Evolutionary conservation across 2,888 invertebrate genomes (phyloP), one percentile per base, ranked within the genome.

Genomic region (Tyria jacobaeae): DNA sequence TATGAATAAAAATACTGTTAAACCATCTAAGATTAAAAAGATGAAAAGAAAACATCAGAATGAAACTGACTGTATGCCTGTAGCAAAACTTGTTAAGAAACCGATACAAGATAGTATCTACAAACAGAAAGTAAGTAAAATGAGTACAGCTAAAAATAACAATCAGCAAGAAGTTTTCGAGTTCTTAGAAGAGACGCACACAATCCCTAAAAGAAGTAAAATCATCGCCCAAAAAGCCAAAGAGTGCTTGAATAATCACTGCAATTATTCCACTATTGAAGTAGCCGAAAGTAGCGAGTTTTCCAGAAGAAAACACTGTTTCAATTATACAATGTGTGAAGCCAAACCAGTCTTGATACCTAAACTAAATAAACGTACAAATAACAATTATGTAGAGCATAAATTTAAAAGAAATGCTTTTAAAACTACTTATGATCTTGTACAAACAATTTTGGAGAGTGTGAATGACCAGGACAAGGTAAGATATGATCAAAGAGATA

Each of bases 401-500:
- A 74, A 63, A 59, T 34, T 60, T 2, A 74, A 58, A 50, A 55
- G 68, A 17, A 81, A 80, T 57, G 15, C 44, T 1, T 76, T 70
- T 57, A 80, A 83, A 66, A 87, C 85, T 27, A 87, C 89, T 0
- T 83, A 86, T 68, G 91, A 91, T 67, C 81, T 92, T 39, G 66
- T 92, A 17, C 77, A 87, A 70, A 86, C 90, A 10, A 76, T 89
- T 68, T 59, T 85, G 21, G 74, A 67, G 39, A 83, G 64, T 65
- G 82, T 85, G 66, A 56, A 60, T 62, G 56, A 62, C 1, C 5
- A 44, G 12, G 21, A 44, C 21, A 44, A 44, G 31, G 39, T 10
- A 3, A n/a, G 12, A 3, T 27, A 54, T 31, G 9, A 15, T 27
- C 35, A 25, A 27, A 10, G 48, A 31, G 4, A 31, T 17, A 31